Percentiles rank a stretch among this genome's conserved stretches.
Conservation (phyloP, 2,888 invertebrate species). For the Dynastes tityus region DNA sequence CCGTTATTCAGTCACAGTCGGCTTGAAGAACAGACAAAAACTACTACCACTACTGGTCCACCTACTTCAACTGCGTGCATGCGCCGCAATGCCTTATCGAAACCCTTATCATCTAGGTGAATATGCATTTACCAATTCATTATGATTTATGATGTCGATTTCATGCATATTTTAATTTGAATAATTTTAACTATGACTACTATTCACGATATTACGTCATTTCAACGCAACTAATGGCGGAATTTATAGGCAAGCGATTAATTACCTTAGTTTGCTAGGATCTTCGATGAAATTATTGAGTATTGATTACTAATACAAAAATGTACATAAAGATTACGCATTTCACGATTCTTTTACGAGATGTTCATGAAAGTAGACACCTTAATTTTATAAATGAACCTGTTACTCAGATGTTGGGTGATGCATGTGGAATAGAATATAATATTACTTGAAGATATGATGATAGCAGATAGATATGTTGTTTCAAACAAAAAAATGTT, state of each 20-base stretch:
- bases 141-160: slow-evolving; percentile 1
- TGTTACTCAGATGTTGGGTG: too few species aligned
- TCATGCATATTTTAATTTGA: slow-evolving; percentile 22
- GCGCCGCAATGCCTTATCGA: slow-evolving; percentile 18
- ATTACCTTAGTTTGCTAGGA: too few species aligned
- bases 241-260: not conserved
- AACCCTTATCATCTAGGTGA: slow-evolving; percentile 29
- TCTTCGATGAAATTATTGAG: too few species aligned
- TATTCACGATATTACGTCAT: not conserved
- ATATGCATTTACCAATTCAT: slow-evolving; percentile 30
- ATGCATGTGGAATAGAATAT: too few species aligned
- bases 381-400: too few species aligned
- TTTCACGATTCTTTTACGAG: too few species aligned
- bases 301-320: too few species aligned
- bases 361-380: too few species aligned
- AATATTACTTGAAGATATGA: too few species aligned
- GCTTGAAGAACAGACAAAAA: slow-evolving; percentile 21
- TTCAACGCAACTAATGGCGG: not conserved
- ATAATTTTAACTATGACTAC: slow-evolving; percentile 16
- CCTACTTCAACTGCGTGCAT: slow-evolving; percentile 19
- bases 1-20: slow-evolving; percentile 5
- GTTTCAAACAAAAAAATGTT: too few species aligned
- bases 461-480: too few species aligned
- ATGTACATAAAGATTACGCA: too few species aligned
- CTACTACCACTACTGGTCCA: slow-evolving; percentile 16